Evolutionary conservation across 2,113 vertebrate genomes (phyloP), one percentile per base, ranked within the genome.

Genomic region (Ranitomeya variabilis): DNA sequence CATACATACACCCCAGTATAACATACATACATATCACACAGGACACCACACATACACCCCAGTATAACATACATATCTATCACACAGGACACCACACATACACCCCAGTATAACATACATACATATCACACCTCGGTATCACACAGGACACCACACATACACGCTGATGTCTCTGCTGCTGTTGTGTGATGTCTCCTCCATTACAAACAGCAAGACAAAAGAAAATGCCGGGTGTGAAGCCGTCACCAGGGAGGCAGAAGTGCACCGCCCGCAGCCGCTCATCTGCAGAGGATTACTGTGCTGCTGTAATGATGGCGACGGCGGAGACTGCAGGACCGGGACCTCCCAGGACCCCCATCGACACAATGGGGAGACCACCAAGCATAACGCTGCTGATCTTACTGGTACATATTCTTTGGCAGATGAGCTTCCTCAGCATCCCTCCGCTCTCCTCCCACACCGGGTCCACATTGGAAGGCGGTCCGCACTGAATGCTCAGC

Each of bases 391-490:
- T 12, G 57, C 6, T 4, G 23, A 71, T 92, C 95, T 97, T 95
- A 96, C 95, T 91, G 90, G 93, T 90, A 89, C 96, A 96, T 92
- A 96, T 95, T 90, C 92, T 95, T 90, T 91, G 93, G 94, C 95
- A 97, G 92, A 97, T 93, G 90, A 96, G 93, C 93, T 92, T 96
- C 94, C 92, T 95, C 93, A 96, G 92, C 96, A 95, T 92, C 91
- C 60, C 62, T 83, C 45, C 37, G 60, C 81, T 83, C 60, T 94
- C 90, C 89, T 94, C 91, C 90, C 57, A 66, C 26, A 64, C 57
- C 59, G 23, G 80, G 73, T 60, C 85, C 85, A 51, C 26, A 31
- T 64, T 37, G 57, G 84, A 51, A 82, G 60, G 37, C 13, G 21
- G 45, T 31, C 73, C 7, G 26, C 71, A 26, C 10, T 13, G 23